Base-by-base conservation (phyloP, 1,140 invertebrate genomes). In the Bombus turneri region DNA sequence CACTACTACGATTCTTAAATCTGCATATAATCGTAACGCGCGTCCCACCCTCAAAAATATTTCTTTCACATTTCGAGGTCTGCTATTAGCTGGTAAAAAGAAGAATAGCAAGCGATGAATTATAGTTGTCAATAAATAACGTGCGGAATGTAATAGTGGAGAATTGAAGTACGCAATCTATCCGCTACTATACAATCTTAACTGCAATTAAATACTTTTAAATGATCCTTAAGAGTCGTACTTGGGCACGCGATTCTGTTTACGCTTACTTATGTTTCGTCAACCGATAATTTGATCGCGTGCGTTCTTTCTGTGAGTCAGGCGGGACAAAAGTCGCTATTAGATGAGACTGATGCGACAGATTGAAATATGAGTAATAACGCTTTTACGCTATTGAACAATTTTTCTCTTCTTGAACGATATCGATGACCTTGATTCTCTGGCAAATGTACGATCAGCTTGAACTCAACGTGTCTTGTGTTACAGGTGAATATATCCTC, bases 401-500 rank as follows among this genome's bases (percentile, higher is more conserved):
- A 15, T 66, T 31, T 31, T 18, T n/a, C 28, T 66, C n/a, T 13
- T 64, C 2, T 64, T 22, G 47, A 53, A 53, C 18, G 47, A 53
- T 18, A 53, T 53, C 47, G 47, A 53, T 53, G 6, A 22, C 18
- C 5, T 22, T 53, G 47, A 22, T 53, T 22, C 47, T 22, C 18
- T 53, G 47, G 18, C 5, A 53, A 66, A 64, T 13, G 62, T 64
- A 34, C n/a, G 13, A 64, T 53, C 18, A 6, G 5, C 0, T 74
- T 25, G 3, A 37, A 25, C 25, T 25, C 3, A 1, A 2, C 43
- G 25, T 3, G 18, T n/a, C 9, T 64, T 72, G 25, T 81, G 37
- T 90, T 86, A 13, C 91, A 95, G 95, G 95, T 28, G 95, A 95
- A 87, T 94, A 95, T 53, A 95, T 95, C n/a, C 91, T 95, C 34